Evolutionary conservation across 2,797 vertebrate genomes (phyloP), one percentile per base, ranked within the genome.

Genomic region (Catostomus latipinnis): DNA sequence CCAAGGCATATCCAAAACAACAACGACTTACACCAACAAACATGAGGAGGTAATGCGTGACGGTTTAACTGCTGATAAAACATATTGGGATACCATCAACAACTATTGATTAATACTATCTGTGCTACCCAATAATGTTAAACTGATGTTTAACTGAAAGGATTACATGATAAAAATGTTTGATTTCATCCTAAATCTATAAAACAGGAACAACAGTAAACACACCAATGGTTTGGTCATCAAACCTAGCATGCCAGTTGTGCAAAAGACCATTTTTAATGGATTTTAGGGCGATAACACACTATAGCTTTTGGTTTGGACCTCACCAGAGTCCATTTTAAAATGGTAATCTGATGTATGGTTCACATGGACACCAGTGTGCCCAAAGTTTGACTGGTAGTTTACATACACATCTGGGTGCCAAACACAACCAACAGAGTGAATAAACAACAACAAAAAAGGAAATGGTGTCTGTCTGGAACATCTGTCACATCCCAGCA

Each of bases 381-480:
- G 34, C 3, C 34, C 34, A 34, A 34, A 34, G 34, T 34, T 34
- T 34, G 34, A 34, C 34, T 34, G 34, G 4, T 34, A 34, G 34
- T 34, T 34, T 34, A 34, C 34, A 34, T 34, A 34, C 34, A 34
- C 34, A 34, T 68, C 68, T 71, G 68, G 76, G 6, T n/a, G 75
- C 50, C 82, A 54, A 81, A 60, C 71, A 75, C 76, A 80, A 78
- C 50, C 54, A 63, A 76, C 6, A 11, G 9, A 82, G 82, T 0
- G 82, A 74, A 6, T 56, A 63, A 76, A 80, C 13, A 83, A 76
- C 5, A 43, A 72, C 48, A 52, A 22, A 54, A 34, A 34, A 22
- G 76, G 81, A 82, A 69, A 76, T 69, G 6, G 48, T 83, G 85
- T 54, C 86, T 89, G 89, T 86, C 82, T 90, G 85, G 79, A 87